These are phyloP conservation scores for Paraplagusia blochii DNA, from an alignment of 2,113 vertebrate genomes.

Conservation along the genomic window DNA sequence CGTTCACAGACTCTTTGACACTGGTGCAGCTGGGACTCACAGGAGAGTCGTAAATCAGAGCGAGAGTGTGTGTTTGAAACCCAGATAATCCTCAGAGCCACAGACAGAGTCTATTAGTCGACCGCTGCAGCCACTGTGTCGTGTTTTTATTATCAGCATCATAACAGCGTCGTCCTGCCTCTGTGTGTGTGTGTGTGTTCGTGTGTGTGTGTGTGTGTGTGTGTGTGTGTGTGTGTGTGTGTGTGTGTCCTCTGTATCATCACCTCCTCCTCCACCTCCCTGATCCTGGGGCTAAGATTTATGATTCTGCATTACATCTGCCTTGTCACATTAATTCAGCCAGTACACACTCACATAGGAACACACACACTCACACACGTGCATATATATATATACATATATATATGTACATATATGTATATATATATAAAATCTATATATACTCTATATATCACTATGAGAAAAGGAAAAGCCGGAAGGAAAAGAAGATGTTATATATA, in stretches of 20 bases:
- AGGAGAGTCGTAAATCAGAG: slow-evolving; percentile 58
- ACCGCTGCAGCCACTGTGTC: slow-evolving; percentile 42
- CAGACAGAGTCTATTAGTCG: slow-evolving; percentile 60
- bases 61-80: slow-evolving; percentile 27
- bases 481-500: too few species aligned
- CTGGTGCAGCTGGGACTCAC: slow-evolving; percentile 50
- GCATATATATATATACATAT: too few species aligned
- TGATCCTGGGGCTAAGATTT: slow-evolving; percentile 71
- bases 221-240: slow-evolving; percentile 16
- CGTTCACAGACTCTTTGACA: slow-evolving; percentile 55
- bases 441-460: too few species aligned
- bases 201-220: slow-evolving; percentile 14
- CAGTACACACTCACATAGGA: slow-evolving; percentile 61
- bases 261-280: slow-evolving; percentile 52
- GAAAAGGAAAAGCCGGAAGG: too few species aligned
- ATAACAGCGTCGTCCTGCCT: slow-evolving; percentile 22
- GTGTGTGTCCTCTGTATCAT: slow-evolving; percentile 52
- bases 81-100: slow-evolving; percentile 39
- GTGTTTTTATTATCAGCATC: slow-evolving; percentile 66
- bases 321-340: slow-evolving; percentile 73
- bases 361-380: slow-evolving; percentile 32
- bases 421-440: too few species aligned
- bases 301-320: slow-evolving; percentile 70
- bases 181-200: neutral
- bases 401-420: too few species aligned